These are phyloP conservation scores for Catagonus wagneri DNA, from an alignment of 2,113 vertebrate species.

Conservation along the genomic window DNA sequence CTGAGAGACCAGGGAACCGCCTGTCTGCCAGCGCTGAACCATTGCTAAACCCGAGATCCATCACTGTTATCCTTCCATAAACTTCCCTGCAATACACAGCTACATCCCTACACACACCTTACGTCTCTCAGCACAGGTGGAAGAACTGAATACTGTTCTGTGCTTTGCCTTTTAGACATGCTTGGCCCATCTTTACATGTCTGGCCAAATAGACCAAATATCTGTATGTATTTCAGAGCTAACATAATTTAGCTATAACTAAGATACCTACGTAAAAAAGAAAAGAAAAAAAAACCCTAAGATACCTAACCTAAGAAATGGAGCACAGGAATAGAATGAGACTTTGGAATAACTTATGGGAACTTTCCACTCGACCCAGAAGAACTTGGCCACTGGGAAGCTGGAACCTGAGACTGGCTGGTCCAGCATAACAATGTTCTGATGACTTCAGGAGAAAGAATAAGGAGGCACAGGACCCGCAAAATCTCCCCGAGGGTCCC, in stretches of 20 bases:
- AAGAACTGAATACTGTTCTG: background rate
- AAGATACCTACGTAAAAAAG: background rate
- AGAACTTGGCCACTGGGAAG: background rate
- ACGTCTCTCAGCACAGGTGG: background rate
- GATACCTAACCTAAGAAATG: background rate
- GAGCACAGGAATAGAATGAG: background rate
- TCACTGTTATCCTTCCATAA: background rate
- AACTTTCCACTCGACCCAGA: background rate
- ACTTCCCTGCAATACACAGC: background rate
- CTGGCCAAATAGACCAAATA: background rate
- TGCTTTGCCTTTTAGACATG: background rate
- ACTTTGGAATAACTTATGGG: background rate
- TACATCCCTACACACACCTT: background rate
- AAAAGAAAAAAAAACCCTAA: too few relatives aligned
- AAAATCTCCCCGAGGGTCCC: background rate
- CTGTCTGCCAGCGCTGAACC: background rate
- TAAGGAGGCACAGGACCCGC: background rate
- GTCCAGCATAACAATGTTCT: background rate
- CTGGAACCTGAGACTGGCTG: background rate
- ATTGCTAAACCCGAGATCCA: background rate
- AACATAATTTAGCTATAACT: background rate
- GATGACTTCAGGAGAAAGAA: background rate
- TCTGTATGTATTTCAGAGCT: background rate
- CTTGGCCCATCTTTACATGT: background rate
- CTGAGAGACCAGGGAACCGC: background rate